Evolutionary conservation across 2,113 vertebrate genomes (phyloP), one percentile per base, ranked within the genome.

Genomic region (Chamaea fasciata): DNA sequence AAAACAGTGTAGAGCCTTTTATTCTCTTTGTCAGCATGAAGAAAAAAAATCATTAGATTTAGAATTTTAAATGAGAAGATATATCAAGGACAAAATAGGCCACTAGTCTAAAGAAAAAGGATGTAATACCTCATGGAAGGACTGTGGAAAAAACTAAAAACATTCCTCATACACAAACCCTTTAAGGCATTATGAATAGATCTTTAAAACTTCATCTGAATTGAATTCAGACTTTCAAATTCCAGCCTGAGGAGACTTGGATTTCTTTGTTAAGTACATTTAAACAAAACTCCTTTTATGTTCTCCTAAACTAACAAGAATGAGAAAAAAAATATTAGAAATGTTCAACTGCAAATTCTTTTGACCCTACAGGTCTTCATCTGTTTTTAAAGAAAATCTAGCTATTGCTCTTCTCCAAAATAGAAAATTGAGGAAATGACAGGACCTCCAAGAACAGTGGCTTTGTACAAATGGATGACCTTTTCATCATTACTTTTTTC

Each of bases 41-140:
- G 39, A 86, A 83, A 91, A 74, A 83, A 83, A 92, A 81, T 79
- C 57, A 85, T 76, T 88, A 90, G 22, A 78, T 81, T 92, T 67
- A 75, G 52, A 91, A 83, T 64, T 90, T 56, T 88, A 83, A 88
- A 89, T 71, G 5, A 84, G 52, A 92, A 83, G 26, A 81, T 60
- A 37, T 21, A 88, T 59, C 52, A 62, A 88, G 56, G 20, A 78
- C 41, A 92, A 94, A 86, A 78, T 30, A 86, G 52, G 55, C 9
- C 31, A 60, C 14, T 9, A 59, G 19, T 83, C 35, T 83, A 85
- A 94, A 91, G 55, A 62, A 85, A 91, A 91, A 74, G 3, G 15
- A 76, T 74, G 50, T 35, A 9, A 65, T 90, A 44, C 28, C n/a
- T 83, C 21, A 88, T 83, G 50, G 63, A 87, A 92, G 39, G 20